Evolutionary conservation across 2,888 invertebrate genomes (phyloP).

Genomic region (Cremastinae sp.): DNA sequence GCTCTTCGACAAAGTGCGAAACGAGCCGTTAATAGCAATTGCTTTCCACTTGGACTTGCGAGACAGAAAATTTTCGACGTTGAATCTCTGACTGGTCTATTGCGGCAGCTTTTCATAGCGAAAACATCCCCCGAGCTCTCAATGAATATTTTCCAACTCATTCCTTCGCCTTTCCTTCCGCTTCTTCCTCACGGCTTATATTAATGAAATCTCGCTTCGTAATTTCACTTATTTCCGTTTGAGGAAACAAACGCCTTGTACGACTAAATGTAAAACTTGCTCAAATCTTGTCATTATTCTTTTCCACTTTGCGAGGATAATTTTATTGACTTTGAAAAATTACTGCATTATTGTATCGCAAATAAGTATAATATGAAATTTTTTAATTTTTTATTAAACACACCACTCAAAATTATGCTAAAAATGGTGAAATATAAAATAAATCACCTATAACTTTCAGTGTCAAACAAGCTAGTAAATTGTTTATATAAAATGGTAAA

Average conservation of each 20-base stretch:
- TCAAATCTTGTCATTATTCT: background rate
- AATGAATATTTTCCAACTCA: constrained; percentile 22
- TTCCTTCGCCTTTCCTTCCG: background rate
- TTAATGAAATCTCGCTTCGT: constrained; percentile 49
- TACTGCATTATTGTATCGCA: too few relatives aligned
- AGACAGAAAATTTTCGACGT: constrained; percentile 47
- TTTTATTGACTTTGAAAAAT: too few relatives aligned
- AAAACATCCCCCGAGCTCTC: constrained; percentile 10
- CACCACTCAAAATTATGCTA: too few relatives aligned
- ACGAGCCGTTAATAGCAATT: constrained; percentile 57
- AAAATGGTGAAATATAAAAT: too few relatives aligned
- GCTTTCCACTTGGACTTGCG: background rate
- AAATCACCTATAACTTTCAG: too few relatives aligned
- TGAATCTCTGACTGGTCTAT: constrained; percentile 45
- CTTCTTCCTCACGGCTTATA: background rate
- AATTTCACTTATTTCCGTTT: constrained; percentile 51
- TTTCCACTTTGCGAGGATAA: background rate
- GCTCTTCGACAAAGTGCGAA: constrained; percentile 44
- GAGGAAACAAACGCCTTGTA: constrained; percentile 34
- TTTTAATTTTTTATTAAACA: too few relatives aligned
- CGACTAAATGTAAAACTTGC: constrained; percentile 2
- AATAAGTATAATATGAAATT: too few relatives aligned
- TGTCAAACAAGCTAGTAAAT: too few relatives aligned
- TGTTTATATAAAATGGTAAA: too few relatives aligned
- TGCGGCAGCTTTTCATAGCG: background rate